phyloP scores from a whole-genome alignment of 1,140 invertebrate genomes.

The Aricia agestis region DNA sequence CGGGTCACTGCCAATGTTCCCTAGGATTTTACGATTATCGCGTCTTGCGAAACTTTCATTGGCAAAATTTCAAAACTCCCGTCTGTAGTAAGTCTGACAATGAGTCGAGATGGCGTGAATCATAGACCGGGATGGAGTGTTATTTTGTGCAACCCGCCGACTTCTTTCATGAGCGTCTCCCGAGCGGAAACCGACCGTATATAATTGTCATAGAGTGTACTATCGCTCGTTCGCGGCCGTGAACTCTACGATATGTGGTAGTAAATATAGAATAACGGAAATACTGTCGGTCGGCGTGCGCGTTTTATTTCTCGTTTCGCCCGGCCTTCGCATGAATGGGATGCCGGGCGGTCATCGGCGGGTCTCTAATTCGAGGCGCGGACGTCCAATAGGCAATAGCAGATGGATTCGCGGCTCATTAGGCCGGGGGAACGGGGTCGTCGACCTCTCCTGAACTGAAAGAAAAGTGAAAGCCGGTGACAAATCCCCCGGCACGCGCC shows the following conservation, averaged over 20 bases:
- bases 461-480: constrained; percentile 59
- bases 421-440: constrained; percentile 48
- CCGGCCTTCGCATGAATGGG: constrained; percentile 67
- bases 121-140: constrained; percentile 39
- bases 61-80: constrained; percentile 70
- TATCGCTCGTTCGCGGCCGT: constrained; percentile 20
- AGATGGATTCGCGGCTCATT: constrained; percentile 66
- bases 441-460: constrained; percentile 44
- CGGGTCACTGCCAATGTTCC: constrained; percentile 59
- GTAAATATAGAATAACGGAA: constrained; percentile 68
- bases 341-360: constrained; percentile 57
- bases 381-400: constrained; percentile 56
- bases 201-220: constrained; percentile 32
- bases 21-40: constrained; percentile 66
- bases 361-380: constrained; percentile 43
- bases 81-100: constrained; percentile 71
- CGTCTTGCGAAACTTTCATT: constrained; percentile 58
- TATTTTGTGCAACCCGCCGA: constrained; percentile 39
- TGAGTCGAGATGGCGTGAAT: constrained; percentile 44
- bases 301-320: constrained; percentile 45
- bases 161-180: constrained; percentile 26
- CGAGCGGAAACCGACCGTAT: constrained; percentile 17
- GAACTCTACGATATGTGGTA: constrained; percentile 43
- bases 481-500: constrained; percentile 50
- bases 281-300: constrained; percentile 35